phyloP scores from a whole-genome alignment of 2,888 invertebrate genomes.

The Molorchus minor region DNA sequence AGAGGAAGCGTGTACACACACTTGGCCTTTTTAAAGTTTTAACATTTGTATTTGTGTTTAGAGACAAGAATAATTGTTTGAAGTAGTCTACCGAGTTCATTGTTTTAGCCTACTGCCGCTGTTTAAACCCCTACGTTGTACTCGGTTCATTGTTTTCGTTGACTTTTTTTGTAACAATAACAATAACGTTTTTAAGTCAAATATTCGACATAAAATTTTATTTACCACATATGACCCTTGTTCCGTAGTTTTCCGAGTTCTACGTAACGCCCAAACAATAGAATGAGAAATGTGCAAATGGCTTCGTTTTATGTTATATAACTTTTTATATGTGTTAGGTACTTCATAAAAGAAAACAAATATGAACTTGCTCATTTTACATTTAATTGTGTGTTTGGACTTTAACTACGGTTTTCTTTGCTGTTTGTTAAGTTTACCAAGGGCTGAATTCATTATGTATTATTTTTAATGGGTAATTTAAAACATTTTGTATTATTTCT shows the following conservation, averaged over 20 bases:
- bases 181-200: conserved; percentile 40
- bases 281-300: conserved; percentile 3
- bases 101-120: conserved; percentile 50
- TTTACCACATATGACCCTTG: conserved; percentile 19
- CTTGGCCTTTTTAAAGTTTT: conserved; percentile 56
- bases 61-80: conserved; percentile 54
- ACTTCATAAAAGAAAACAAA: conserved; percentile 14
- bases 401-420: too few species aligned
- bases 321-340: conserved; percentile 16
- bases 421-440: too few species aligned
- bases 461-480: too few species aligned
- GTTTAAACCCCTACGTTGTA: conserved; percentile 38
- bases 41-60: conserved; percentile 53
- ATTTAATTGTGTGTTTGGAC: too few species aligned
- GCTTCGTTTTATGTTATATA: conserved; percentile 8
- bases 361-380: too few species aligned
- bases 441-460: too few species aligned
- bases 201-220: conserved; percentile 21
- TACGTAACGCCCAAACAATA: conserved; percentile 6
- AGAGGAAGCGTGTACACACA: conserved; percentile 47
- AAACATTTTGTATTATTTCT: too few species aligned
- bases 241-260: neutral
- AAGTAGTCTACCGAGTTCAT: conserved; percentile 51
- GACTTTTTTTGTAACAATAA: conserved; percentile 43
- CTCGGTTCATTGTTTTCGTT: conserved; percentile 33